Percentiles rank a stretch among this genome's conserved stretches.
phyloP scores from a whole-genome alignment of 2,888 invertebrate genomes.

The Acanthopleura granulata region DNA sequence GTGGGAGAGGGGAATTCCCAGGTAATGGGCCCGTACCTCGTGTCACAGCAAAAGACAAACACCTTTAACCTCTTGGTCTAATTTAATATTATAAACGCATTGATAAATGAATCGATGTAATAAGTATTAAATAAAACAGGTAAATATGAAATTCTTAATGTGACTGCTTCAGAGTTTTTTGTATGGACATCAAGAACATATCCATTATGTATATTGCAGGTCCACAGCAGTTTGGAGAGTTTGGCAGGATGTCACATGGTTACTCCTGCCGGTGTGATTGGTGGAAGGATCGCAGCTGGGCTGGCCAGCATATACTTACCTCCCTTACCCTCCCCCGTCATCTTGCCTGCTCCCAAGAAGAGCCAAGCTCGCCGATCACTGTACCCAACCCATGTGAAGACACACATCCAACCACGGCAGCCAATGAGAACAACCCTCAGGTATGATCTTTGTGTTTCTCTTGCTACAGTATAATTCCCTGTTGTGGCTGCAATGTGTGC shows the following conservation, averaged over 20 bases:
- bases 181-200: too few relatives aligned
- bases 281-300: neutral
- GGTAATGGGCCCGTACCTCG: too few relatives aligned
- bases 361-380: neutral
- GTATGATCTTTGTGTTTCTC: slow-evolving; percentile 33
- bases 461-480: too few relatives aligned
- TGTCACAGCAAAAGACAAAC: too few relatives aligned
- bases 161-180: too few relatives aligned
- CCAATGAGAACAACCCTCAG: slow-evolving; percentile 50
- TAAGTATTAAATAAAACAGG: too few relatives aligned
- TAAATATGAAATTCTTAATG: too few relatives aligned
- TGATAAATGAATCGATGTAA: too few relatives aligned
- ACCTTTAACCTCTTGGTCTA: too few relatives aligned
- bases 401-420: neutral
- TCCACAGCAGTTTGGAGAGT: neutral
- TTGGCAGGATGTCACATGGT: neutral
- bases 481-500: too few relatives aligned
- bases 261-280: neutral
- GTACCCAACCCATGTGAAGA: neutral
- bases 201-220: neutral
- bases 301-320: slow-evolving; percentile 5
- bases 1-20: too few relatives aligned
- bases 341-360: neutral
- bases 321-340: neutral
- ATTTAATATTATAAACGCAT: too few relatives aligned